A percentile compares a stretch with the other conserved stretches of the same genome.
phyloP scores from a whole-genome alignment of 2,888 invertebrate species.

The Merodon equestris region DNA sequence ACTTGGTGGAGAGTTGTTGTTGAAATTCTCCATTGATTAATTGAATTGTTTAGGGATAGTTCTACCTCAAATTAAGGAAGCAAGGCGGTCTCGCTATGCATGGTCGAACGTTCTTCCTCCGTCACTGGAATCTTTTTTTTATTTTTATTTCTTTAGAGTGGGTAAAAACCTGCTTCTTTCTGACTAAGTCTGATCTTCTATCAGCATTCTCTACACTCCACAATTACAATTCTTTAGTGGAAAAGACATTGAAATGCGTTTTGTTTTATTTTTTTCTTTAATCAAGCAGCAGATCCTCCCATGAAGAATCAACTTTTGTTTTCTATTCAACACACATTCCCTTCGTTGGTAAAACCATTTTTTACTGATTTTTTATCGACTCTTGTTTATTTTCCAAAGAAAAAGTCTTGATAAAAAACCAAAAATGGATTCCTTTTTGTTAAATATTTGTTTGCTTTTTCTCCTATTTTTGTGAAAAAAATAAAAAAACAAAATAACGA shows the following conservation, averaged over 20 bases:
- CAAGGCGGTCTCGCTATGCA: too few species aligned
- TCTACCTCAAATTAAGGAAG: too few species aligned
- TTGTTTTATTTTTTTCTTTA: conserved; percentile 19
- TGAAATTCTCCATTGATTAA: not conserved
- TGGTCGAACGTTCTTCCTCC: too few species aligned
- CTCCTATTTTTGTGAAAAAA: conserved; percentile 12
- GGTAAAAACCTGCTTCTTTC: too few species aligned
- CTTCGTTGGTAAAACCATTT: conserved; percentile 17
- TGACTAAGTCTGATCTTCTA: too few species aligned
- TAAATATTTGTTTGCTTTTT: conserved; percentile 9
- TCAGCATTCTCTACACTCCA: too few species aligned
- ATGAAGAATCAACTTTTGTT: conserved; percentile 35
- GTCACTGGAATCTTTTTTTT: too few species aligned
- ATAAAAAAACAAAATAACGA: conserved; percentile 45
- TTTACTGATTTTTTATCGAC: conserved; percentile 42
- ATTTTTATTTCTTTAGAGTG: too few species aligned
- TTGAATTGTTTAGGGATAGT: too few species aligned
- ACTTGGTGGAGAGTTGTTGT: not conserved
- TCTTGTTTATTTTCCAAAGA: conserved; percentile 1
- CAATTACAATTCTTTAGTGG: too few species aligned
- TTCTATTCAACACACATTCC: conserved; percentile 32
- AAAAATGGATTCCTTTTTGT: conserved; percentile 1
- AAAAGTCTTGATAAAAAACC: conserved; percentile 47
- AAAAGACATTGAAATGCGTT: not conserved
- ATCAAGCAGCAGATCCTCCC: conserved; percentile 35